Base-by-base conservation (phyloP, 2,113 vertebrate species). In the Ovis canadensis region DNA sequence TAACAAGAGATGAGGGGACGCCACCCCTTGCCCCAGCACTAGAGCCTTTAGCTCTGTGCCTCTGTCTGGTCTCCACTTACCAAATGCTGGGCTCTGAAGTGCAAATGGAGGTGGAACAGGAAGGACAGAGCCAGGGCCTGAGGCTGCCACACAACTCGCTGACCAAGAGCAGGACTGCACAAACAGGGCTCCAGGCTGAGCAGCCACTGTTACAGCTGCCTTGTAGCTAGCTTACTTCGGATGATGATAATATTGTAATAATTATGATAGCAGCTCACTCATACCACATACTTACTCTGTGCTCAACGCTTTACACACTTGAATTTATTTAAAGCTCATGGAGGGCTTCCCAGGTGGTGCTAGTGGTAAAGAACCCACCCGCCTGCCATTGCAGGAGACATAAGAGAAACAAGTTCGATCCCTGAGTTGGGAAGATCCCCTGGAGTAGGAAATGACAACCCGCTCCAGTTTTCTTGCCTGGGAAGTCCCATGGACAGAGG, bases 201-300 rank as follows among this genome's bases (percentile, higher is more conserved):
- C 59, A 13, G n/a, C 60, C 45, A 3, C 0, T 57, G 78, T 27
- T 29, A 12, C 23, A n/a, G 14, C 21, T 17, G 33, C 31, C 21
- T 1, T 40, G 7, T 7, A 9, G 14, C 57, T 10, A 9, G 54
- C 31, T 81, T 29, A 19, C 17, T 57, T 57, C 7, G 3, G 40
- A 16, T 12, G 33, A 6, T 6, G 0, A 23, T 29, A 0, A 5
- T 16, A 17, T 21, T 0, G 4, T 15, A 2, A 31, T 23, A 5
- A 25, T 52, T 12, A n/a, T 13, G 77, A 6, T 0, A 54, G 13
- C 23, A 31, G 36, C 13, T 55, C 4, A 40, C 7, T 17, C 33
- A 25, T 16, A 31, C 23, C 29, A 1, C 33, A 12, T 2, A 12
- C 60, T 48, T 13, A 36, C 33, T 27, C 0, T 11, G 13, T 59